Evolutionary conservation across 2,888 invertebrate genomes (phyloP).

Genomic region (Steromphala cineraria): DNA sequence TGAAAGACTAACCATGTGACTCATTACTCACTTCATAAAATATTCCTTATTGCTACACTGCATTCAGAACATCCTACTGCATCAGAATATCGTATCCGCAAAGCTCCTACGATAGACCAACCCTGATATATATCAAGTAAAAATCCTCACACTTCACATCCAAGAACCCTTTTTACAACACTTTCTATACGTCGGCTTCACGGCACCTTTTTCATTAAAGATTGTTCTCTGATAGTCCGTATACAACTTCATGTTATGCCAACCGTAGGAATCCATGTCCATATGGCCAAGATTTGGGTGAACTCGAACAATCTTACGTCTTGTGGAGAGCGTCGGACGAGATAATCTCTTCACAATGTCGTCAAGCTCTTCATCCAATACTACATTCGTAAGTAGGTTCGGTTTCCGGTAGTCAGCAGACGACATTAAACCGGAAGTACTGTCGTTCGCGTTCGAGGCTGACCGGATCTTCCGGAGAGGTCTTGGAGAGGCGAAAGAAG

Average conservation of each 20-base stretch:
- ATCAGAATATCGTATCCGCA: too few species aligned
- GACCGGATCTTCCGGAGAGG: neutral
- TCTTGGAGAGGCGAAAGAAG: neutral
- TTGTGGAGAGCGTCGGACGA: conserved; percentile 26
- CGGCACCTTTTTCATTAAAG: conserved; percentile 14
- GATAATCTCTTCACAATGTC: conserved; percentile 33
- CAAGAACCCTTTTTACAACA: conserved; percentile 2
- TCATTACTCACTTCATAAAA: too few species aligned
- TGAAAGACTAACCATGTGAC: too few species aligned
- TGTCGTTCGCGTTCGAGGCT: neutral
- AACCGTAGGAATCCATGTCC: conserved; percentile 30
- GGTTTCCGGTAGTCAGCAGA: neutral
- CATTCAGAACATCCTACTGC: too few species aligned
- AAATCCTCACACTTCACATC: neutral
- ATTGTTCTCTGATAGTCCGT: conserved; percentile 25
- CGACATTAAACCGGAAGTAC: neutral
- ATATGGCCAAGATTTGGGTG: conserved; percentile 21
- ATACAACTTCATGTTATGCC: conserved; percentile 30
- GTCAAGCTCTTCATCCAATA: conserved; percentile 22
- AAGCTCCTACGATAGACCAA: too few species aligned
- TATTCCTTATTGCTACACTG: too few species aligned
- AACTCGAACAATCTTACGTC: conserved; percentile 16
- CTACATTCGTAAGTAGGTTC: neutral
- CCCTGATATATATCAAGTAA: too few species aligned
- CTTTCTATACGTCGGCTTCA: conserved; percentile 20